These are phyloP conservation scores for Mustela nigripes DNA, from an alignment of 2,113 vertebrate genomes.

Conservation along the genomic window DNA sequence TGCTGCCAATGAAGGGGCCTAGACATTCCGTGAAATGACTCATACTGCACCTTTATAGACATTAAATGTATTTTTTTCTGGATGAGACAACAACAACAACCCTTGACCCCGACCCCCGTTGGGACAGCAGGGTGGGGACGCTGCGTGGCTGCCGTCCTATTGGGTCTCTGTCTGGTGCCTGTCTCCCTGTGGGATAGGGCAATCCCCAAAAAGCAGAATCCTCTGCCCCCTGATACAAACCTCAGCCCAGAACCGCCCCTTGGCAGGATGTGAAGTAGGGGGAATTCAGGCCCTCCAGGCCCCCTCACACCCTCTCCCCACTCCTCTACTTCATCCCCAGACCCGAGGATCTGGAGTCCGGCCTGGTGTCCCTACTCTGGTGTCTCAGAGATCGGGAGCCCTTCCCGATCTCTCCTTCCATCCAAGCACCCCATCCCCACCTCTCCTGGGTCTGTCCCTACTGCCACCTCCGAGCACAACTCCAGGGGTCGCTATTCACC, in stretches of 20 bases:
- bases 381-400: not conserved
- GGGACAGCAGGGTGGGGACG: conserved; percentile 24
- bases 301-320: not conserved
- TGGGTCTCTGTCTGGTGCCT: not conserved
- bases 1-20: conserved; percentile 82
- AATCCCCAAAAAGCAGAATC: not conserved
- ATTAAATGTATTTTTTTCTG: conserved; percentile 75
- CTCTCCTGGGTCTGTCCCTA: not conserved
- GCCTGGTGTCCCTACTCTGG: not conserved
- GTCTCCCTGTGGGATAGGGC: not conserved
- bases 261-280: not conserved
- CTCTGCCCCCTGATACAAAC: not conserved
- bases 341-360: not conserved
- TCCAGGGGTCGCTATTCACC: not conserved
- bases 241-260: not conserved
- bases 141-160: not conserved
- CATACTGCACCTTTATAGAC: conserved; percentile 80
- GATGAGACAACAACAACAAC: conserved; percentile 70
- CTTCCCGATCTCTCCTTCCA: not conserved
- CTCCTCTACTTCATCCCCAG: not conserved
- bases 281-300: not conserved
- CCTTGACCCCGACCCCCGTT: not conserved
- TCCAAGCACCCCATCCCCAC: not conserved
- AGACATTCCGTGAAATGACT: conserved; percentile 81
- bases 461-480: not conserved